A percentile compares a stretch with the other conserved stretches of the same genome.
phyloP scores from a whole-genome alignment of 2,888 invertebrate genomes.

The Acronicta alni region DNA sequence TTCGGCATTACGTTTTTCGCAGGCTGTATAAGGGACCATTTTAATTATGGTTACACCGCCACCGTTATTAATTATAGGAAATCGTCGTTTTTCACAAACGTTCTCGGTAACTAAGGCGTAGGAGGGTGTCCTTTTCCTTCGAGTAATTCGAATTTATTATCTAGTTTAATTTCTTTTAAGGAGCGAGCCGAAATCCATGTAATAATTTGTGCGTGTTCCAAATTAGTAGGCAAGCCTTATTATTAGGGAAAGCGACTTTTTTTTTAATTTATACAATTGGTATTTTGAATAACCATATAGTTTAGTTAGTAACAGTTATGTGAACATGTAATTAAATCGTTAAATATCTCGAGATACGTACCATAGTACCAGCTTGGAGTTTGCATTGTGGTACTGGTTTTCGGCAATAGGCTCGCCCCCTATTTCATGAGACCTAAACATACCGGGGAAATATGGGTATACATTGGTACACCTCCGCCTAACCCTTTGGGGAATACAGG shows the following conservation, averaged over 20 bases:
- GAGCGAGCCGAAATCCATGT: conserved; percentile 8
- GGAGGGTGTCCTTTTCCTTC: conserved; percentile 23
- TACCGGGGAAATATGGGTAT: too few relatives aligned
- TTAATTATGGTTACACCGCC: conserved; percentile 41
- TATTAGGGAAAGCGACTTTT: background rate
- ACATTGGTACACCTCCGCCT: too few relatives aligned
- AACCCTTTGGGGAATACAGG: too few relatives aligned
- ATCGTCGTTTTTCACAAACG: conserved; percentile 37
- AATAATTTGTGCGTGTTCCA: background rate
- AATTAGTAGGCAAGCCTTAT: background rate
- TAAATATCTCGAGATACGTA: too few relatives aligned
- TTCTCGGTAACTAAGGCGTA: conserved; percentile 20
- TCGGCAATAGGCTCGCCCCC: too few relatives aligned
- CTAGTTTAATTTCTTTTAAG: conserved; percentile 25
- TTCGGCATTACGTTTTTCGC: background rate
- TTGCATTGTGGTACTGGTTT: too few relatives aligned
- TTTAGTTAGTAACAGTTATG: too few relatives aligned
- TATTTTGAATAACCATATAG: background rate
- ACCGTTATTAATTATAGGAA: conserved; percentile 44
- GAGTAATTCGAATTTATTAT: conserved; percentile 30
- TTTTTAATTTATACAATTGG: background rate
- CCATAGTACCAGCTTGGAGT: too few relatives aligned
- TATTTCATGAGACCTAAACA: too few relatives aligned
- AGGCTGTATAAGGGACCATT: conserved; percentile 19
- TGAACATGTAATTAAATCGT: too few relatives aligned